Conservation (phyloP, 2,888 invertebrate species). For the Diarsia mendica region DNA sequence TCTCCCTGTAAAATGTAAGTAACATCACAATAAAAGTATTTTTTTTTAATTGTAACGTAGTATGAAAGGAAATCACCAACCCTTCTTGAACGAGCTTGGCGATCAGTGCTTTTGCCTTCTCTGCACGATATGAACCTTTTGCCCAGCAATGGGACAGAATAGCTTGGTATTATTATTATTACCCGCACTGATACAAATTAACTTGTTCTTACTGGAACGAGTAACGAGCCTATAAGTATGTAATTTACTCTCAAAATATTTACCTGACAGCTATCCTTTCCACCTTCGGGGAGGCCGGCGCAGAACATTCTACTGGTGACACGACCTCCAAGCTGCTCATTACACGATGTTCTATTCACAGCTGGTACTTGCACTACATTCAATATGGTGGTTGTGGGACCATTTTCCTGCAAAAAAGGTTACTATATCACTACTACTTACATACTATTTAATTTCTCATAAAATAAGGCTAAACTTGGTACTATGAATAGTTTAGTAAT, state of each 20-base stretch:
- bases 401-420: conserved; percentile 74
- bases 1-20: conserved; percentile 74
- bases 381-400: conserved; percentile 67
- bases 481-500: not conserved
- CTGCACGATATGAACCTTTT: not conserved
- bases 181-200: not conserved
- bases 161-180: not conserved
- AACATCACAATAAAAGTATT: not conserved
- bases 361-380: conserved; percentile 73
- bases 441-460: not conserved
- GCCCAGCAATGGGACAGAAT: not conserved
- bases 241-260: not conserved
- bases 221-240: not conserved
- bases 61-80: not conserved
- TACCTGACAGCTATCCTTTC: conserved; percentile 86
- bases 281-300: conserved; percentile 80
- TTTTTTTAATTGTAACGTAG: too few species aligned
- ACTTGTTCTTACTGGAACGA: not conserved
- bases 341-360: conserved; percentile 59
- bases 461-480: not conserved
- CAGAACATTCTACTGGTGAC: conserved; percentile 83
- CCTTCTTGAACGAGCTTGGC: not conserved
- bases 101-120: not conserved
- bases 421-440: not conserved
- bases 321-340: conserved; percentile 25